Evolutionary conservation across 1,140 invertebrate genomes (phyloP), one percentile per base, ranked within the genome.

Genomic region (Eulimnadia texana): DNA sequence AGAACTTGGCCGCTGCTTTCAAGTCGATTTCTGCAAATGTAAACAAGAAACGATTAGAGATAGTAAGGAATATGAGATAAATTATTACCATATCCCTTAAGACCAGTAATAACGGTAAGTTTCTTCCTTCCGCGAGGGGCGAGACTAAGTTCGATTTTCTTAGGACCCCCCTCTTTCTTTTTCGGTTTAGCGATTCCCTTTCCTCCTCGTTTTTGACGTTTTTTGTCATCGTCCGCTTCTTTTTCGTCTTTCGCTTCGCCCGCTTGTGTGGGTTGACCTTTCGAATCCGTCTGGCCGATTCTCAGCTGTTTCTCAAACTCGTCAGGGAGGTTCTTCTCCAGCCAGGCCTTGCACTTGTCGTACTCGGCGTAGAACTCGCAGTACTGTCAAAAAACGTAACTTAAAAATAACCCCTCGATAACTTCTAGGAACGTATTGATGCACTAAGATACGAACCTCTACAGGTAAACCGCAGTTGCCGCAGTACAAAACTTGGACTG

Each of bases 331-430:
- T 97, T 86, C 69, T 88, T 86, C 72, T 97, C 90, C 51, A 98
- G 71, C 96, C 96, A 98, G 68, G 88, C 83, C 73, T 94, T 95
- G 71, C 95, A 99, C 75, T 95, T 95, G 62, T 96, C 94, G 75
- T 92, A 93, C 71, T 94, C 90, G 47, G 93, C 93, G 76, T 95
- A 95, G 75, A 93, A 97, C 80, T 98, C 94, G 73, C 95, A 98
- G 71, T 98, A 99, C 85, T 93, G 71, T 51, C 58, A 20, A 58
- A n/a, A 42, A 52, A 58, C 66, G 57, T 50, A 50, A 16, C 29
- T 49, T 23, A 51, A 50, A 55, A 59, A 47, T 11, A 47, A 33
- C 16, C 33, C 19, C 49, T 19, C 59, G 51, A 55, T 55, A 52
- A 52, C n/a, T n/a, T n/a, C n/a, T n/a, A n/a, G n/a, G n/a, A n/a